Percentiles rank a stretch among this genome's conserved stretches.
Evolutionary conservation across 2,113 vertebrate genomes (phyloP).

Genomic region (Labeo catla): DNA sequence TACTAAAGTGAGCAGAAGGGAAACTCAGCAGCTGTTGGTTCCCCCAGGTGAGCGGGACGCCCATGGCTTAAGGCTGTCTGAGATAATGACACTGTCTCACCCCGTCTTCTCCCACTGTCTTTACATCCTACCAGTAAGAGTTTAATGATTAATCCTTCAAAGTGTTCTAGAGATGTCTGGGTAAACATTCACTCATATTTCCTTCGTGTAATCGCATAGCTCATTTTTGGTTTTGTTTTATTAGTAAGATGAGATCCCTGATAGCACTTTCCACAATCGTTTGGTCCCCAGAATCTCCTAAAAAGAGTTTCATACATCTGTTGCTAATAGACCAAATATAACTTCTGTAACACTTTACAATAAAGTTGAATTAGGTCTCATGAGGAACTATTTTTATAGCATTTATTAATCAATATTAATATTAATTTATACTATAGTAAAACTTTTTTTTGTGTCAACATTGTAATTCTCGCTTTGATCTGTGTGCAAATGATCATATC

Average conservation of each 20-base stretch:
- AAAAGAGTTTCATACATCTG: background rate
- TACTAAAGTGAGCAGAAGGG: constrained; percentile 39
- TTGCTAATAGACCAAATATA: background rate
- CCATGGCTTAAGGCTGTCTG: constrained; percentile 64
- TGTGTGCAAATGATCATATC: background rate
- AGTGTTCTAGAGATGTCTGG: constrained; percentile 34
- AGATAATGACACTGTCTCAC: constrained; percentile 53
- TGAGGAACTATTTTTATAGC: background rate
- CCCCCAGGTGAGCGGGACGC: constrained; percentile 59
- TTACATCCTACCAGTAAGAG: constrained; percentile 51
- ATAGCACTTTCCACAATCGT: background rate
- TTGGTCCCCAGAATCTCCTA: background rate
- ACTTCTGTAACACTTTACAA: background rate
- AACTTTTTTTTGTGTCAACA: background rate
- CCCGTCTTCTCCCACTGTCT: constrained; percentile 55
- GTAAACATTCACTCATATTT: constrained; percentile 45
- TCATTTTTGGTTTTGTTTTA: constrained; percentile 38
- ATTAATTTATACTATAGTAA: background rate
- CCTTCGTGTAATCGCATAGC: constrained; percentile 20
- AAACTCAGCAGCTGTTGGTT: constrained; percentile 60
- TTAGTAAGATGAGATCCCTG: background rate
- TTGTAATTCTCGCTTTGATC: background rate
- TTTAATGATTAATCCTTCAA: constrained; percentile 58
- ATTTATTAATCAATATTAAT: background rate
- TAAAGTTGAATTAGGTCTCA: background rate